Base-by-base conservation (phyloP, 1,140 invertebrate species). In the Conus betulinus region DNA sequence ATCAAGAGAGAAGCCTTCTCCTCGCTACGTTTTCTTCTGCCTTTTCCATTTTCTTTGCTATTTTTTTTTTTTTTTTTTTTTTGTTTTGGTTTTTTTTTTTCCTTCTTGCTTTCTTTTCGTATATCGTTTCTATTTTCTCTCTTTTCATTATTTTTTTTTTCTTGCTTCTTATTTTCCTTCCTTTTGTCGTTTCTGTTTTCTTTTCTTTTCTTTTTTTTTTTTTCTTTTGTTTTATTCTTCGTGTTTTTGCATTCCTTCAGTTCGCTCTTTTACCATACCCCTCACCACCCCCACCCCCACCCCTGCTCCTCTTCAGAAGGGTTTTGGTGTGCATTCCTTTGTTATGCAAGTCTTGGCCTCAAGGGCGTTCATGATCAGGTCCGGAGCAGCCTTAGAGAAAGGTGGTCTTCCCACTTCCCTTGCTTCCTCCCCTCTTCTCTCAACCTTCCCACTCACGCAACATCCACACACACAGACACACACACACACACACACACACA, bases 1-100 rank as follows among this genome's bases (percentile, higher is more conserved):
- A 84, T 84, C 82, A 84, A 84, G 25, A 84, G 25, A 27, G 57
- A n/a, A 67, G 7, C n/a, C 51, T 84, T 25, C 27, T 27, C 63
- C 25, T 83, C 53, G 13, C 55, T 3, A 39, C 39, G 23, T 78
- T 78, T 78, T 20, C n/a, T 78, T 78, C n/a, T 10, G 23, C n/a
- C 27, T 10, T 78, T 23, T 63, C 17, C 17, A 11, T 63, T 63
- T 63, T 63, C 60, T 63, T 63, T 13, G 11, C 10, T 1, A 13
- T 20, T 63, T 63, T 63, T 63, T 0, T 13, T 13, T 60, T 60
- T 60, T 17, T 10, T 17, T 60, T 63, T 11, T 1, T 20, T 20
- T 20, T 20, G 11, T 63, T 20, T 4, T 20, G 10, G 1, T 63
- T 20, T 20, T 63, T 4, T 63, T 20, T 63, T 63, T 20, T 63